A percentile compares a stretch with the other conserved stretches of the same genome.
Conservation (phyloP, 2,797 vertebrate genomes). For the Rhinichthys osculus region DNA sequence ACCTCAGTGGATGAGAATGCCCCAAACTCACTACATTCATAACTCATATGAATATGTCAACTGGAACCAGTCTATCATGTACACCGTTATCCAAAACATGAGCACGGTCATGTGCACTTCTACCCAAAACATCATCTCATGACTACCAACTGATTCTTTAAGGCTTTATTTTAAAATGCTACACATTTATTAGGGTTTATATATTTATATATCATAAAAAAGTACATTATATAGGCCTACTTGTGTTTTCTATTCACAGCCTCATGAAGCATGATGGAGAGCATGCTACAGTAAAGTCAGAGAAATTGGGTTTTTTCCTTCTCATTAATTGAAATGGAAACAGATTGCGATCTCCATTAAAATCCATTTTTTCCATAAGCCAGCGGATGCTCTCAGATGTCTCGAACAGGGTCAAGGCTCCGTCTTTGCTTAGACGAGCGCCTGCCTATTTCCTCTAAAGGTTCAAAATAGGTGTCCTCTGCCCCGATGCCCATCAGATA, state of each 20-base stretch:
- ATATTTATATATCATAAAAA: not conserved
- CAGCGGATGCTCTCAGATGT: slow-evolving; percentile 15
- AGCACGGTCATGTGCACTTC: slow-evolving; percentile 24
- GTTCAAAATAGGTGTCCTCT: slow-evolving; percentile 1
- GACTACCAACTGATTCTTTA: slow-evolving; percentile 27
- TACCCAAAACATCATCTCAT: slow-evolving; percentile 44
- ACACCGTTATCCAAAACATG: slow-evolving; percentile 39
- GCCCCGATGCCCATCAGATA: slow-evolving; percentile 29
- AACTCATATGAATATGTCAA: slow-evolving; percentile 52
- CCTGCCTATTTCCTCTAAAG: not conserved
- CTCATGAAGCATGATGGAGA: not conserved
- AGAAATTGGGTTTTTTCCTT: slow-evolving; percentile 11
- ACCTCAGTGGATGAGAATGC: slow-evolving; percentile 53
- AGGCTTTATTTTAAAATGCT: slow-evolving; percentile 9
- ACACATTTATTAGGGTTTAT: not conserved
- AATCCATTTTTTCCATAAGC: slow-evolving; percentile 22
- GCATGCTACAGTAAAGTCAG: slow-evolving; percentile 6
- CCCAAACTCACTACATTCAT: slow-evolving; percentile 54
- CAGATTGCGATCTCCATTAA: slow-evolving; percentile 33
- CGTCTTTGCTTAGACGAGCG: slow-evolving; percentile 15
- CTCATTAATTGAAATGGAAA: slow-evolving; percentile 30
- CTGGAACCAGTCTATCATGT: slow-evolving; percentile 48
- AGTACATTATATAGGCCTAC: not conserved
- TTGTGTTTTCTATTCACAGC: slow-evolving; percentile 21
- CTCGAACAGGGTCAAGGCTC: slow-evolving; percentile 35